A percentile compares a stretch with the other conserved stretches of the same genome.
Evolutionary conservation across 2,888 invertebrate species (phyloP).

Genomic region (Ormyrus labotus): DNA sequence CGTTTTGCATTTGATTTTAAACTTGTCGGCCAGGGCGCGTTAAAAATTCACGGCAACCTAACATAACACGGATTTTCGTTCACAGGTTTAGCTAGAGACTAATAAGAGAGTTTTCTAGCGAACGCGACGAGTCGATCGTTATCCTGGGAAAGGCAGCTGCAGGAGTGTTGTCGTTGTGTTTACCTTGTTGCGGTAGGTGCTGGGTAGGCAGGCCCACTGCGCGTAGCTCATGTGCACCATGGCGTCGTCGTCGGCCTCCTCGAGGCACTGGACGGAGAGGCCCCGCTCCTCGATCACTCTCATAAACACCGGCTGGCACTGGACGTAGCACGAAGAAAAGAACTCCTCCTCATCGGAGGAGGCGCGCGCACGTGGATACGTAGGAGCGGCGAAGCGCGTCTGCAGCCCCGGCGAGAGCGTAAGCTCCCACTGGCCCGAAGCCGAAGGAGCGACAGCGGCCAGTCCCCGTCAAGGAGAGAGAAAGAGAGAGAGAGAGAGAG

Average conservation of each 20-base stretch:
- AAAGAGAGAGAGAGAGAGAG: too few relatives aligned
- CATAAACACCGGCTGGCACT: background rate
- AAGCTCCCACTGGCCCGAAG: slow-evolving; percentile 70
- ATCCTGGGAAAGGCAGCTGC: too few relatives aligned
- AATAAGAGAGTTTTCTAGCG: too few relatives aligned
- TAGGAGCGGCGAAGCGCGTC: background rate
- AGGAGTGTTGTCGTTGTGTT: too few relatives aligned
- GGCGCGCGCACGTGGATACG: background rate
- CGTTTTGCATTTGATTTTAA: too few relatives aligned
- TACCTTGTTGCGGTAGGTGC: slow-evolving; percentile 74
- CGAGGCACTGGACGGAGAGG: background rate
- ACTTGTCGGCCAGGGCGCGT: too few relatives aligned
- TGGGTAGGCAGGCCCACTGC: slow-evolving; percentile 74
- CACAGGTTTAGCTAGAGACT: too few relatives aligned
- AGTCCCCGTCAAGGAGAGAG: too few relatives aligned
- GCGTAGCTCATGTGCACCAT: slow-evolving; percentile 75
- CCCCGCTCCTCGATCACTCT: slow-evolving; percentile 28
- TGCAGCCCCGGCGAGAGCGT: slow-evolving; percentile 63
- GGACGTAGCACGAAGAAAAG: background rate
- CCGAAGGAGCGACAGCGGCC: background rate
- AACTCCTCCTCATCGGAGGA: background rate
- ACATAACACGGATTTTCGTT: too few relatives aligned
- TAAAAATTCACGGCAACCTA: too few relatives aligned
- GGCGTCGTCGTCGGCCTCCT: slow-evolving; percentile 20
- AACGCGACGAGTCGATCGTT: too few relatives aligned